Evolutionary conservation across 2,797 vertebrate genomes (phyloP), one percentile per base, ranked within the genome.

Genomic region (Hydrophis major): DNA sequence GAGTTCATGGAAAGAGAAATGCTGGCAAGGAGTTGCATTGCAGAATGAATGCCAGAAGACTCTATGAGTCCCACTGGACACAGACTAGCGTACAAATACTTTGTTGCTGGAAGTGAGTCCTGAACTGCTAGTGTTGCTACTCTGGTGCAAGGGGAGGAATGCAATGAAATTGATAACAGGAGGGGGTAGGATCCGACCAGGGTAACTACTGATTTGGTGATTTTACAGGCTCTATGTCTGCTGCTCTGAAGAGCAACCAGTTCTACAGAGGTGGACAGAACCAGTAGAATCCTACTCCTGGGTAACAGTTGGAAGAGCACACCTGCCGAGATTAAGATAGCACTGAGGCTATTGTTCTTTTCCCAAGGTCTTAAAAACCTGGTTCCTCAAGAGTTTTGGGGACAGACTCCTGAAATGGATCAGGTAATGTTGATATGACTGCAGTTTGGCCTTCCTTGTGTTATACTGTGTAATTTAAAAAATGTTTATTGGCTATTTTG

Each of bases 1-100:
- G 94, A 94, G 92, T 69, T 93, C 88, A 90, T 27, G 83, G 94
- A 69, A 92, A 90, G 83, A 83, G 60, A 88, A 86, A 86, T 25
- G 28, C 37, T 57, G 37, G 66, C 92, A 86, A 83, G 83, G 28
- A 87, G 83, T 57, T 88, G 6, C 66, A 28, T 78, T 66, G 66
- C 47, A 88, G 32, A 86, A n/a, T 6, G 53, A n/a, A 61, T 66
- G 88, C 90, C 90, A 93, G 90, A 93, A 86, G 92, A 92, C 90
- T 63, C 63, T 83, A 50, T 59, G 83, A n/a, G 89, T 83, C 91
- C 86, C 91, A 90, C 42, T 83, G 53, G 56, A 87, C 14, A 22
- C 12, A 87, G 57, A 18, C 57, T 59, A 63, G 59, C 89, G 20
- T 61, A 50, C 32, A 86, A 74, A 60, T 60, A 87, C 74, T 86